Evolutionary conservation across 2,888 invertebrate genomes (phyloP).

Genomic region (Tenthredo mesomela): DNA sequence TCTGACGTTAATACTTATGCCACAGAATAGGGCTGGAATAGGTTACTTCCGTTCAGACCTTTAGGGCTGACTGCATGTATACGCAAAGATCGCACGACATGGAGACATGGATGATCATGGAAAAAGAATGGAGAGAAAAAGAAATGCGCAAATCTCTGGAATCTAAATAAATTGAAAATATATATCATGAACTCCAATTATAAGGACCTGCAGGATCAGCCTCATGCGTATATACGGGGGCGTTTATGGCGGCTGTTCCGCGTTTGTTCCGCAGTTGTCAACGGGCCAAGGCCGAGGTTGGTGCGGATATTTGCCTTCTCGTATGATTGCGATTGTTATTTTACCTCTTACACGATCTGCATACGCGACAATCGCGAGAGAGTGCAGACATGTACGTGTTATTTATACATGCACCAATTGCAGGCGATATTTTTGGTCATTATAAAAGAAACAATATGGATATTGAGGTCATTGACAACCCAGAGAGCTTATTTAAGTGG

Average conservation of each 20-base stretch:
- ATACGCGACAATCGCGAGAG: neutral
- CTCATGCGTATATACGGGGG: neutral
- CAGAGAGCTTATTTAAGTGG: slow-evolving; percentile 10
- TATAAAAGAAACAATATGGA: neutral
- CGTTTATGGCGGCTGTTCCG: neutral
- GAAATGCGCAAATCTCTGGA: neutral
- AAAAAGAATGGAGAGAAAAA: neutral
- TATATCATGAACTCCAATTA: neutral
- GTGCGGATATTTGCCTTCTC: neutral
- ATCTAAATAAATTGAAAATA: neutral
- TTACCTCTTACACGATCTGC: neutral
- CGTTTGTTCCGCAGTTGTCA: slow-evolving; percentile 38
- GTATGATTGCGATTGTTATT: neutral
- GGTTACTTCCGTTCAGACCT: slow-evolving; percentile 25
- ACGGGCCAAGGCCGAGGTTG: slow-evolving; percentile 45
- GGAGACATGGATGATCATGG: neutral
- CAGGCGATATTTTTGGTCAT: neutral
- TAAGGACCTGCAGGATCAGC: neutral
- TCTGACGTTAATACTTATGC: neutral
- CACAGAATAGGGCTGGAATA: slow-evolving; percentile 17
- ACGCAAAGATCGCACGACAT: neutral
- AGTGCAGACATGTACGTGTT: neutral
- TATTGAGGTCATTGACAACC: slow-evolving; percentile 40
- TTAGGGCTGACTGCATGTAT: neutral
- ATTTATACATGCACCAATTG: neutral